phyloP scores from a whole-genome alignment of 2,888 invertebrate genomes.

The Cheilosia variabilis region DNA sequence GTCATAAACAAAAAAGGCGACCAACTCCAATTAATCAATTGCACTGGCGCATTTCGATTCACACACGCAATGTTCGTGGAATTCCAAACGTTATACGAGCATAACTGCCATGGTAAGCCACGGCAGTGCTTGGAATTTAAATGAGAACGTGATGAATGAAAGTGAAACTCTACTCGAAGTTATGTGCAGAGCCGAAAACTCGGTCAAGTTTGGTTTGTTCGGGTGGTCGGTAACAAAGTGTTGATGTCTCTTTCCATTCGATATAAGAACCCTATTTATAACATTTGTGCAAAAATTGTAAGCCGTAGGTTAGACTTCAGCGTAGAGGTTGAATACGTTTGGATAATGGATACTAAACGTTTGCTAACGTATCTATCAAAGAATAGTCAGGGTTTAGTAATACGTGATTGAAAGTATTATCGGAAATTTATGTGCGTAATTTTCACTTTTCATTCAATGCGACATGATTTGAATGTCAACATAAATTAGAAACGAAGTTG shows the following conservation, averaged over 20 bases:
- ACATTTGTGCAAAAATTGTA: neutral
- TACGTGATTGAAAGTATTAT: constrained; percentile 66
- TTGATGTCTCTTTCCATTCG: constrained; percentile 14
- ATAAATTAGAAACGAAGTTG: neutral
- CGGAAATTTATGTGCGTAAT: constrained; percentile 43
- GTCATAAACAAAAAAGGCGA: constrained; percentile 47
- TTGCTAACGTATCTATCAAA: constrained; percentile 4
- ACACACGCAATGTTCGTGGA: constrained; percentile 52
- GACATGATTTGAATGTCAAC: constrained; percentile 34
- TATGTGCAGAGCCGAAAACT: constrained; percentile 45
- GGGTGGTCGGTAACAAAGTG: constrained; percentile 14
- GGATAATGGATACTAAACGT: neutral
- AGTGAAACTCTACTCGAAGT: constrained; percentile 57
- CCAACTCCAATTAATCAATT: constrained; percentile 50
- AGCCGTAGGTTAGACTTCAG: neutral
- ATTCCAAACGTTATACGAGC: constrained; percentile 51
- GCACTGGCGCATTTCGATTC: constrained; percentile 41
- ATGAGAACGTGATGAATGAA: constrained; percentile 61
- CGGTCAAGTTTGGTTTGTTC: constrained; percentile 52
- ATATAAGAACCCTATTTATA: neutral
- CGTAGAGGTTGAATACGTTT: neutral
- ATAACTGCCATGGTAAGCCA: constrained; percentile 20
- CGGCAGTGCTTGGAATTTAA: constrained; percentile 31
- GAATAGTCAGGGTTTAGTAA: constrained; percentile 12
- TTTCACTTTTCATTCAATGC: constrained; percentile 57